Conservation (phyloP, 2,113 vertebrate species). For the Coregonus clupeaformis region DNA sequence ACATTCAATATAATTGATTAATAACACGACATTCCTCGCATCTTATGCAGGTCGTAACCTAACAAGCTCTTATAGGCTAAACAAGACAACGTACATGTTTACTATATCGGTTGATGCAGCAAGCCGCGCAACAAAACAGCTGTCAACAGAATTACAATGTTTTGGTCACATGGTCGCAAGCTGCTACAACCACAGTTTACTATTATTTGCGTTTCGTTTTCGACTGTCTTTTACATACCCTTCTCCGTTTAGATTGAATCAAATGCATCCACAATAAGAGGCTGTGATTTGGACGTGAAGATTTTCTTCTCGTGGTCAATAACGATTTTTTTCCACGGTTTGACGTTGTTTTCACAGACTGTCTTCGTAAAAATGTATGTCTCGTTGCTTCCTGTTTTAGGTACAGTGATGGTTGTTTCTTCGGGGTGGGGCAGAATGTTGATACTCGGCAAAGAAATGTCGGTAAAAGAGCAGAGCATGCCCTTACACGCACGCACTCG, state of each 20-base stretch:
- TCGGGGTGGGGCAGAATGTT: conserved; percentile 71
- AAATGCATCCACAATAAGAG: conserved; percentile 68
- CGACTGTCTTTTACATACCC: conserved; percentile 48
- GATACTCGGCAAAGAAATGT: conserved; percentile 53
- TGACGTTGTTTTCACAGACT: conserved; percentile 26
- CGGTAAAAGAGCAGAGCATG: conserved; percentile 56
- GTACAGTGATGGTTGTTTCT: conserved; percentile 51
- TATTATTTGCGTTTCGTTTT: neutral
- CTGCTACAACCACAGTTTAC: neutral
- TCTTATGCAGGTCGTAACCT: neutral
- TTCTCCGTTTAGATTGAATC: conserved; percentile 57
- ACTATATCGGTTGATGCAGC: neutral
- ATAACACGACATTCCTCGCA: neutral
- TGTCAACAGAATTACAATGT: neutral
- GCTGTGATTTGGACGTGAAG: conserved; percentile 44
- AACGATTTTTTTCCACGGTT: conserved; percentile 30
- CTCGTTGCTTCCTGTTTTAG: conserved; percentile 72
- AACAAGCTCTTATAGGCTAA: neutral
- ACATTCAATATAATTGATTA: neutral
- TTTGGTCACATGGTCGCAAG: neutral
- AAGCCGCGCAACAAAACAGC: neutral
- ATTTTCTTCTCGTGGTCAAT: conserved; percentile 23
- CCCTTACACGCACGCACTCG: conserved; percentile 40
- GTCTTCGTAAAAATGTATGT: conserved; percentile 32
- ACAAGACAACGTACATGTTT: neutral